Conservation (phyloP, 2,113 vertebrate species). For the Albula glossodonta region DNA sequence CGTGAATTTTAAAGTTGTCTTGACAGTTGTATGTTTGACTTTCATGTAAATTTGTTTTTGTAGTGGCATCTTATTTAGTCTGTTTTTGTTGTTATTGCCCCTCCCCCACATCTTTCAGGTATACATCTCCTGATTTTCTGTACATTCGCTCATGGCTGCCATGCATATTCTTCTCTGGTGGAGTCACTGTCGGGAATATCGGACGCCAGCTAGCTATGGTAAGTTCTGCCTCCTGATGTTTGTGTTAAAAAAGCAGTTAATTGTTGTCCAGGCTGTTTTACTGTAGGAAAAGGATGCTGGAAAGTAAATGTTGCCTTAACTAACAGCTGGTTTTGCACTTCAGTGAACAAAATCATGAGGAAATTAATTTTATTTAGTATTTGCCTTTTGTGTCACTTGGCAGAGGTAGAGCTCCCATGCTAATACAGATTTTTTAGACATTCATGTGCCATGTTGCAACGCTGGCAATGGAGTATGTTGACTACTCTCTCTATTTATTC, state of each 20-base stretch:
- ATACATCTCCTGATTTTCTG: conserved; percentile 93
- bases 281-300: background rate
- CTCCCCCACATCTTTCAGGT: conserved; percentile 68
- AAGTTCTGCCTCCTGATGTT: conserved; percentile 24
- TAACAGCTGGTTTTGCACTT: too few relatives aligned
- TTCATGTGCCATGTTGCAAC: conserved; percentile 5
- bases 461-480: background rate
- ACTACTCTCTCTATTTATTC: background rate
- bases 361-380: background rate
- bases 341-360: too few relatives aligned
- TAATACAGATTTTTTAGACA: background rate
- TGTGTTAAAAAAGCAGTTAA: background rate
- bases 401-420: background rate
- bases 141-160: conserved; percentile 98
- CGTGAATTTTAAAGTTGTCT: conserved; percentile 29
- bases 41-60: conserved; percentile 12
- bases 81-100: background rate
- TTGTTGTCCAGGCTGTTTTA: background rate
- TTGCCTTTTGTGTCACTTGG: background rate
- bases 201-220: conserved; percentile 97
- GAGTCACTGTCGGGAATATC: conserved; percentile 96
- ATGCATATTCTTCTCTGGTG: conserved; percentile 98
- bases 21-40: conserved; percentile 26
- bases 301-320: background rate
- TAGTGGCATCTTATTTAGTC: conserved; percentile 18